Evolutionary conservation across 2,113 vertebrate genomes (phyloP).

Genomic region (Oophaga pumilio): DNA sequence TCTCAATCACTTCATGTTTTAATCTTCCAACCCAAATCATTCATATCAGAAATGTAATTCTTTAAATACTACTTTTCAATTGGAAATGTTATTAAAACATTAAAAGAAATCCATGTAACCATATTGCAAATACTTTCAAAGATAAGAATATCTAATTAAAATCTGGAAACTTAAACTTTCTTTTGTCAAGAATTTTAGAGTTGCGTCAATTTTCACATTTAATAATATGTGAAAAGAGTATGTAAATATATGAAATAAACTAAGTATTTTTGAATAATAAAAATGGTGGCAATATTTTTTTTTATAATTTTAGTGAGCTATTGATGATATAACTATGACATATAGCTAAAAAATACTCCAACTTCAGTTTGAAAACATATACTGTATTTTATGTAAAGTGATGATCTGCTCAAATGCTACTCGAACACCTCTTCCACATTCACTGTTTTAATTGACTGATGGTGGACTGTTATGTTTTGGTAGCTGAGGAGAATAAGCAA

Average conservation of each 20-base stretch:
- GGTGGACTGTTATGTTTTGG: too few species aligned
- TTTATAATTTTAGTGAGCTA: background rate
- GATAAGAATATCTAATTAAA: slow-evolving; percentile 52
- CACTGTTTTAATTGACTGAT: background rate
- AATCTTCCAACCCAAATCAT: slow-evolving; percentile 9
- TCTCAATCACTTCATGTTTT: slow-evolving; percentile 21
- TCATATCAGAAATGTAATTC: background rate
- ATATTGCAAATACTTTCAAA: slow-evolving; percentile 4
- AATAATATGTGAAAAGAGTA: background rate
- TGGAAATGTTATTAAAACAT: slow-evolving; percentile 42
- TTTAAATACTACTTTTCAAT: slow-evolving; percentile 28
- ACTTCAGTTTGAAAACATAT: background rate
- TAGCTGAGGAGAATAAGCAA: too few species aligned
- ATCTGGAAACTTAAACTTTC: slow-evolving; percentile 31
- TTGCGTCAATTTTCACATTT: background rate
- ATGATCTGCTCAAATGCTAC: background rate
- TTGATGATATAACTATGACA: background rate
- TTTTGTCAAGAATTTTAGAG: background rate
- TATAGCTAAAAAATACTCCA: background rate
- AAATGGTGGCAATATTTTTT: background rate
- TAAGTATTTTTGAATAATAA: background rate
- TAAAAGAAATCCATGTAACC: slow-evolving; percentile 38
- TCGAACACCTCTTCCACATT: background rate
- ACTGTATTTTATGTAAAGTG: background rate
- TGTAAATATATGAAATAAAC: background rate